phyloP scores from a whole-genome alignment of 2,888 invertebrate genomes.

The Drosophila bunnanda region DNA sequence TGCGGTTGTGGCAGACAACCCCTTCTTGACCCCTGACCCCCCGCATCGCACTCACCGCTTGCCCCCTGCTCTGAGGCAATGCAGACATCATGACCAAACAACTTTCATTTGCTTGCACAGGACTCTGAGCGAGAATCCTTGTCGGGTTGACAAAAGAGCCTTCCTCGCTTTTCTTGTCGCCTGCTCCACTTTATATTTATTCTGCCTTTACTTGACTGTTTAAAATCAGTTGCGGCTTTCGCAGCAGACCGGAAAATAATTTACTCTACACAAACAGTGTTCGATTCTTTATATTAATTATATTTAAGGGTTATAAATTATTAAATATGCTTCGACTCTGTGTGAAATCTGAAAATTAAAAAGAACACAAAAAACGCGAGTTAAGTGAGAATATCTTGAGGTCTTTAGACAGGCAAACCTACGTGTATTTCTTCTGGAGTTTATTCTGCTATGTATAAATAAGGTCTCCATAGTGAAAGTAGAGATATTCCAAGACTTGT shows the following conservation, averaged over 20 bases:
- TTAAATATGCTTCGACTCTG: neutral
- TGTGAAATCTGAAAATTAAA: neutral
- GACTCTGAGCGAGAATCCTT: slow-evolving; percentile 28
- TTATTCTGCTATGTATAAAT: neutral
- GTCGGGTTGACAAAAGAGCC: slow-evolving; percentile 30
- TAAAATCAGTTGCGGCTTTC: neutral
- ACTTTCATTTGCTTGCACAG: slow-evolving; percentile 45
- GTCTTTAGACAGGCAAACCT: neutral
- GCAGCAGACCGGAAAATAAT: neutral
- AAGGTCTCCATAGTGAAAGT: neutral
- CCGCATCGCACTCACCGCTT: neutral
- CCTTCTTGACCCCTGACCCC: slow-evolving; percentile 27
- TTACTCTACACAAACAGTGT: neutral
- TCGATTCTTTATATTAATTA: neutral
- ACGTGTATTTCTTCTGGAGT: neutral
- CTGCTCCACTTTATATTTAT: slow-evolving; percentile 20
- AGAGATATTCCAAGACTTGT: neutral
- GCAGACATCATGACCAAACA: slow-evolving; percentile 52
- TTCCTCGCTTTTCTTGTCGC: slow-evolving; percentile 14
- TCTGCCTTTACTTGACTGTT: slow-evolving; percentile 6
- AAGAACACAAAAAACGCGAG: neutral
- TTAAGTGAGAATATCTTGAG: neutral
- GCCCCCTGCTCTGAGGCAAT: slow-evolving; percentile 17
- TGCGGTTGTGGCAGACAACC: slow-evolving; percentile 20
- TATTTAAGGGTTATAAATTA: neutral